phyloP scores from a whole-genome alignment of 2,888 invertebrate species.

The Eupithecia inturbata region DNA sequence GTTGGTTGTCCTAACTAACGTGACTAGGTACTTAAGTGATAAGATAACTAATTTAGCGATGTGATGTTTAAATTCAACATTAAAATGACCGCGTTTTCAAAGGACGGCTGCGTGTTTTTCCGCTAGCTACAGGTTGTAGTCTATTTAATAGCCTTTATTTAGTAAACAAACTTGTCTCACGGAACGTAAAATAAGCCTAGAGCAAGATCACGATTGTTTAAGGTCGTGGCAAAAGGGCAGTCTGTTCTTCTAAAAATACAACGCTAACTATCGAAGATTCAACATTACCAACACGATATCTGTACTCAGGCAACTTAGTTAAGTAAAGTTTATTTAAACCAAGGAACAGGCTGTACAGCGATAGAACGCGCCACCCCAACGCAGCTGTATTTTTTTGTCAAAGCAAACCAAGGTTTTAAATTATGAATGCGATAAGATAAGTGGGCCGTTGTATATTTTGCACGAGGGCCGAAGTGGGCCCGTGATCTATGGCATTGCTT shows the following conservation, averaged over 20 bases:
- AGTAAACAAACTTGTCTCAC: neutral
- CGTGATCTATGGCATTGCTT: slow-evolving; percentile 21
- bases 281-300: no score
- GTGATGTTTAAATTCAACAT: neutral
- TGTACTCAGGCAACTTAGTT: no score
- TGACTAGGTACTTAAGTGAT: neutral
- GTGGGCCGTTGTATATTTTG: slow-evolving; percentile 31
- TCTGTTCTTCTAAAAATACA: neutral
- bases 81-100: neutral
- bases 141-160: neutral
- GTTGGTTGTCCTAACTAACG: neutral
- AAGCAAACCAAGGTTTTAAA: slow-evolving; percentile 39
- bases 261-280: no score
- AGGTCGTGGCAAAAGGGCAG: neutral
- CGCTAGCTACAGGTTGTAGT: neutral
- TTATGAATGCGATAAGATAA: slow-evolving; percentile 40
- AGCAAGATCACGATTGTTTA: neutral
- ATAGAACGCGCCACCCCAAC: neutral
- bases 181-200: neutral
- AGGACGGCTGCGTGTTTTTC: neutral
- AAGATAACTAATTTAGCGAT: neutral
- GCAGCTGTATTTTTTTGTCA: slow-evolving; percentile 18
- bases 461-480: slow-evolving; percentile 20
- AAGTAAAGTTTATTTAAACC: neutral
- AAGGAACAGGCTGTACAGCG: neutral